Evolutionary conservation across 2,113 vertebrate genomes (phyloP).

Genomic region (Aegotheles bennettii): DNA sequence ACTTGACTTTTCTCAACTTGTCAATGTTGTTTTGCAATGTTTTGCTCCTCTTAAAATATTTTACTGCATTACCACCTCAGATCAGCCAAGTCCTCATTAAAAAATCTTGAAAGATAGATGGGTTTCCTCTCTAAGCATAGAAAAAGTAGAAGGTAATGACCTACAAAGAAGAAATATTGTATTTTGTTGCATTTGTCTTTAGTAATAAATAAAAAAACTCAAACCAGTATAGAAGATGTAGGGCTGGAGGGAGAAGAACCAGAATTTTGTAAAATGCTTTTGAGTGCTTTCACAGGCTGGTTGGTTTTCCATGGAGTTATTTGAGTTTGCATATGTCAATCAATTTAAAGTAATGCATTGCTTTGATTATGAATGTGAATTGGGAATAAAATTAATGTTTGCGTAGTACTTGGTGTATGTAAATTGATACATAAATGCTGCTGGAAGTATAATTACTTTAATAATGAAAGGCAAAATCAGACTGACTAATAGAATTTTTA

Average conservation of each 20-base stretch:
- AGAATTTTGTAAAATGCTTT: not conserved
- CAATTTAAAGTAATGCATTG: slow-evolving; percentile 32
- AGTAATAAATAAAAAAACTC: not conserved
- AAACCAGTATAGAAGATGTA: not conserved
- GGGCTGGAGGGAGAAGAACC: not conserved
- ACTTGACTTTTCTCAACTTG: not conserved
- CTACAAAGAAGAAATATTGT: not conserved
- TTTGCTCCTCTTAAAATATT: not conserved
- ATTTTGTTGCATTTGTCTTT: not conserved
- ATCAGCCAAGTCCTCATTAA: not conserved
- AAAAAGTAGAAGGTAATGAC: not conserved
- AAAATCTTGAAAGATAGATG: not conserved
- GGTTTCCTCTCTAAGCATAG: not conserved
- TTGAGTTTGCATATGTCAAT: slow-evolving; percentile 23
- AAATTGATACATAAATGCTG: slow-evolving; percentile 34
- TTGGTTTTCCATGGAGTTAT: not conserved
- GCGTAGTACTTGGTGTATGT: not conserved
- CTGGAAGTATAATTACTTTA: slow-evolving; percentile 38
- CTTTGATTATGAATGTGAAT: not conserved
- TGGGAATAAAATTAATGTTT: slow-evolving; percentile 50
- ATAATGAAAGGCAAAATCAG: slow-evolving; percentile 31
- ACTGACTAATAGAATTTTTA: slow-evolving; percentile 26
- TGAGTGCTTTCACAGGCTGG: not conserved
- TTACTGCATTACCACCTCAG: not conserved
- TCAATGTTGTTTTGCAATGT: not conserved